Evolutionary conservation across 1,140 invertebrate species (phyloP), one percentile per base, ranked within the genome.

Genomic region (Philotrypesis tridentata): DNA sequence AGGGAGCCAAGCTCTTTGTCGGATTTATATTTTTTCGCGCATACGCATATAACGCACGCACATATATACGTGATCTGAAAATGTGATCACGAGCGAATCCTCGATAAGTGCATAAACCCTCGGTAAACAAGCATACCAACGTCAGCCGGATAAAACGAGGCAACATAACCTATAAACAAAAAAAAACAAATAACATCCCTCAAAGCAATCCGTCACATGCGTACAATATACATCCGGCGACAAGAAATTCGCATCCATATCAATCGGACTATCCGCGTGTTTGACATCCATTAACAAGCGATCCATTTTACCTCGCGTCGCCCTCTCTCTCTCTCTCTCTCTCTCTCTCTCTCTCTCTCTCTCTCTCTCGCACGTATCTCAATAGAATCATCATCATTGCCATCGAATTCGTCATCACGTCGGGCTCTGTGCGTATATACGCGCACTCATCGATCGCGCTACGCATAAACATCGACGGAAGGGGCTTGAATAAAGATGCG

Each of bases 391-490:
- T 55, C 21, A 55, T 55, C 48, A 55, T 55, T 17, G 7, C 48
- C 48, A 55, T 43, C 33, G 61, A 29, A 76, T 76, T 76, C 74
- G 33, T 76, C 61, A 76, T 40, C 68, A 40, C 33, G 33, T 71
- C 68, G 25, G 14, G 31, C 8, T 14, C 14, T n/a, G 25, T 29
- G 33, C 43, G 21, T 43, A 33, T 37, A 70, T n/a, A n/a, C n/a
- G n/a, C n/a, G n/a, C 31, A 43, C 33, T 43, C 33, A 71, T 71
- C 31, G 25, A 37, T 73, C 71, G 71, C 37, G 48, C 6, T 55
- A 7, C 48, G 68, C 17, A 40, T 61, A 74, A 27, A 60, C 72
- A 74, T 71, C 68, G 68, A 71, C 48, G 37, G 29, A 21, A 25
- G 48, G 1, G 12, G 71, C 40, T 72, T 48, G 40, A 40, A 61